Conservation (phyloP, 1,140 invertebrate genomes). For the Drosophila ercepeae region DNA sequence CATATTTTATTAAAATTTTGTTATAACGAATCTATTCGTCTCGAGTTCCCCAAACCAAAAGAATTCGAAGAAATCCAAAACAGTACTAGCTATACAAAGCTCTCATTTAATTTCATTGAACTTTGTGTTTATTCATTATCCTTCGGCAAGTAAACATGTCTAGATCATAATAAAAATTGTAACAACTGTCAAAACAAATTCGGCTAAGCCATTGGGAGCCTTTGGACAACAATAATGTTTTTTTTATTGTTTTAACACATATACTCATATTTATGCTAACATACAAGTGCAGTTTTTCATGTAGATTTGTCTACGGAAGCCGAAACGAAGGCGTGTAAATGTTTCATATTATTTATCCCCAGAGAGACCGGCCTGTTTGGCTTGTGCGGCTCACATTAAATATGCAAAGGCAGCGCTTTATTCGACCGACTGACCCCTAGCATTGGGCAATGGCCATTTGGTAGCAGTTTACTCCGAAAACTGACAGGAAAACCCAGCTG, state of each 20-base stretch:
- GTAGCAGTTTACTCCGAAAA: slow-evolving; percentile 4
- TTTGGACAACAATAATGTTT: slow-evolving; percentile 48
- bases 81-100: no score
- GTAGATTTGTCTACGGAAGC: slow-evolving; percentile 17
- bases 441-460: background rate
- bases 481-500: slow-evolving; percentile 49
- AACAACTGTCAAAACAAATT: slow-evolving; percentile 55
- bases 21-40: background rate
- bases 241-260: slow-evolving; percentile 50
- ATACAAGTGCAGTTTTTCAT: slow-evolving; percentile 40
- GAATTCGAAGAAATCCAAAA: background rate
- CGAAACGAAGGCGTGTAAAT: slow-evolving; percentile 39
- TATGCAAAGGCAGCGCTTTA: slow-evolving; percentile 72
- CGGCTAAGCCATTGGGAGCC: slow-evolving; percentile 19
- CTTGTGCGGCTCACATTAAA: slow-evolving; percentile 52
- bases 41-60: background rate
- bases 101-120: background rate
- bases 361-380: slow-evolving; percentile 38
- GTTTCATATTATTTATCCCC: slow-evolving; percentile 73
- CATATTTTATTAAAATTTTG: slow-evolving; percentile 12
- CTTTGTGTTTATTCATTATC: slow-evolving; percentile 16
- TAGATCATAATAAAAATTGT: slow-evolving; percentile 38
- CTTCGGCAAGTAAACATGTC: background rate
- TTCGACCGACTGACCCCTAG: slow-evolving; percentile 42
- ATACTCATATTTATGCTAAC: slow-evolving; percentile 10